These are phyloP conservation scores for Vidua chalybeata DNA, from an alignment of 2,113 vertebrate genomes.

Conservation along the genomic window DNA sequence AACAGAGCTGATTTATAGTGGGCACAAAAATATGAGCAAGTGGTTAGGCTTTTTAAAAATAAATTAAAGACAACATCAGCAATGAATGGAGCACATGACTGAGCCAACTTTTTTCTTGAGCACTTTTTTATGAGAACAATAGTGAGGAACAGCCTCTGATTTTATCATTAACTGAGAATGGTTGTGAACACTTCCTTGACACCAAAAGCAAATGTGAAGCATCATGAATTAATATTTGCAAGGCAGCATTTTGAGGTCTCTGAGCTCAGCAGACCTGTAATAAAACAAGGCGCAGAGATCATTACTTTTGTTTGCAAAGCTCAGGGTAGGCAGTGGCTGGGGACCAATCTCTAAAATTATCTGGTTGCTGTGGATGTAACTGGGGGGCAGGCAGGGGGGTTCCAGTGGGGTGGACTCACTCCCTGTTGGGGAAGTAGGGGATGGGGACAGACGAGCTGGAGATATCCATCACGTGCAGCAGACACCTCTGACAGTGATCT, in stretches of 20 bases:
- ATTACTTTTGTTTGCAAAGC: conserved; percentile 44
- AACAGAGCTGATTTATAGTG: conserved; percentile 23
- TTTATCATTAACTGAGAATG: conserved; percentile 21
- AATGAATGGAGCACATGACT: not conserved
- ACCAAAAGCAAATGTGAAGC: not conserved
- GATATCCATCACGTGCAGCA: conserved; percentile 24
- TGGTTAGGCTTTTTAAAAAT: conserved; percentile 9
- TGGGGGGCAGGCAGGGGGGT: not conserved
- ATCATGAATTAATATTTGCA: conserved; percentile 52
- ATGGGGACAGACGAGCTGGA: not conserved
- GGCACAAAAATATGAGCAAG: not conserved
- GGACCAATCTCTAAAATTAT: conserved; percentile 28
- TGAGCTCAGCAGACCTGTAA: conserved; percentile 12
- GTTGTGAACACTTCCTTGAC: not conserved
- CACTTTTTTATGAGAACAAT: not conserved
- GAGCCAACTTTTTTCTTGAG: not conserved
- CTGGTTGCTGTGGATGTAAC: not conserved
- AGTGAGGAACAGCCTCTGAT: not conserved
- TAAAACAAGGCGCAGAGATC: not conserved
- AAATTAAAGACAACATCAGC: not conserved
- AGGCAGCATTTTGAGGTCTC: conserved; percentile 39
- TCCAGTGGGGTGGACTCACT: not conserved
- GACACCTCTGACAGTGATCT: conserved; percentile 22
- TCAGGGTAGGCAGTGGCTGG: not conserved
- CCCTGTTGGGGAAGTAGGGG: not conserved